A percentile compares a stretch with the other conserved stretches of the same genome.
phyloP scores from a whole-genome alignment of 1,140 invertebrate genomes.

The Vanessa tameamea region DNA sequence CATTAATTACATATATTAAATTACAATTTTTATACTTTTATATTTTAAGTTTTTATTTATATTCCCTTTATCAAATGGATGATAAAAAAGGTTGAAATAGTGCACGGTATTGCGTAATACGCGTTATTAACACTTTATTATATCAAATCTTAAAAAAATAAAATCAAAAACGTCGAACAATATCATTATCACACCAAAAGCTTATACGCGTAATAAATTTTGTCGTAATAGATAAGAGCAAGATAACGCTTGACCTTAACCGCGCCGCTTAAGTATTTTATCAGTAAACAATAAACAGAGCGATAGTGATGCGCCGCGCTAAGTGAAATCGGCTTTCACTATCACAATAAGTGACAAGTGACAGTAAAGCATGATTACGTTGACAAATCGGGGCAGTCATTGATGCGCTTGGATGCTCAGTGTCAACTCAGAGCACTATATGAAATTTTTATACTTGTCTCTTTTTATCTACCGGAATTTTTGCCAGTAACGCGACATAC shows the following conservation, averaged over 20 bases:
- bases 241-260: constrained; percentile 62
- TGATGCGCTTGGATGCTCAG: constrained; percentile 11
- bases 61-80: too few relatives aligned
- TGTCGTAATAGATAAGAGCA: constrained; percentile 36
- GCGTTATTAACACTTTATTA: too few relatives aligned
- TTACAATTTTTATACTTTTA: too few relatives aligned
- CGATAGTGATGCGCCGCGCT: constrained; percentile 34
- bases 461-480: too few relatives aligned
- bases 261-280: constrained; percentile 43
- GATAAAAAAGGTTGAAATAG: too few relatives aligned
- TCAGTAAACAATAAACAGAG: constrained; percentile 48
- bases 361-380: constrained; percentile 27
- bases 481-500: too few relatives aligned
- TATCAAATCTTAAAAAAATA: neutral
- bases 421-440: neutral
- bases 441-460: too few relatives aligned
- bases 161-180: constrained; percentile 14
- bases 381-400: constrained; percentile 11
- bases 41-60: too few relatives aligned
- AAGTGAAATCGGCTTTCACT: constrained; percentile 47
- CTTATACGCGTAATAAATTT: constrained; percentile 33
- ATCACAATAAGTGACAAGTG: constrained; percentile 38
- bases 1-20: too few relatives aligned
- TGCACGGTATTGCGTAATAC: too few relatives aligned
- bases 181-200: constrained; percentile 29